Conservation (phyloP, 2,113 vertebrate genomes). For the Rynchops niger region DNA sequence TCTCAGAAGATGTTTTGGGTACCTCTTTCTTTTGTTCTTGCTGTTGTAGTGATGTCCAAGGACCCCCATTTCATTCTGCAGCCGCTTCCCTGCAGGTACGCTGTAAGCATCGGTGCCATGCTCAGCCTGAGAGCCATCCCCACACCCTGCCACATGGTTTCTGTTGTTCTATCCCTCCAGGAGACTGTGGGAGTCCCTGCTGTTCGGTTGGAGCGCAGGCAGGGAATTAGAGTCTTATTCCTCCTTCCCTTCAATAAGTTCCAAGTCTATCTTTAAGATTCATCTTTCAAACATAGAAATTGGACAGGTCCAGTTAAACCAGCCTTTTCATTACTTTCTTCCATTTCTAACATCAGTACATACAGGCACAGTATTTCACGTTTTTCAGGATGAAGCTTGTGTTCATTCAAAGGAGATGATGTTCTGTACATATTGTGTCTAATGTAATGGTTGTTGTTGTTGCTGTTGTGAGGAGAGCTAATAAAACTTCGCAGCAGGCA, state of each 20-base stretch:
- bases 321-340: background rate
- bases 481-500: background rate
- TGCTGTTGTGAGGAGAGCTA: background rate
- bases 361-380: too few species aligned
- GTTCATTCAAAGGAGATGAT: too few species aligned
- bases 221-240: background rate
- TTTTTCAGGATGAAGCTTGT: background rate
- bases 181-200: background rate
- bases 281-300: background rate
- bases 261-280: background rate
- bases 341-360: background rate
- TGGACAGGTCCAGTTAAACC: background rate
- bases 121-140: background rate
- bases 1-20: background rate
- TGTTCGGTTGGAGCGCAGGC: background rate
- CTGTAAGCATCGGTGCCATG: background rate
- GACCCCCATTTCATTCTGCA: background rate
- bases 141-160: background rate
- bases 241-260: background rate
- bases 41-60: background rate
- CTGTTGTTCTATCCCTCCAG: background rate
- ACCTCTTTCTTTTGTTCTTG: background rate
- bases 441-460: background rate
- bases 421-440: background rate
- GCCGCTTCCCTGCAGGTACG: background rate